Conservation (phyloP, 2,888 invertebrate genomes). For the Ichneumoninae sp. region DNA sequence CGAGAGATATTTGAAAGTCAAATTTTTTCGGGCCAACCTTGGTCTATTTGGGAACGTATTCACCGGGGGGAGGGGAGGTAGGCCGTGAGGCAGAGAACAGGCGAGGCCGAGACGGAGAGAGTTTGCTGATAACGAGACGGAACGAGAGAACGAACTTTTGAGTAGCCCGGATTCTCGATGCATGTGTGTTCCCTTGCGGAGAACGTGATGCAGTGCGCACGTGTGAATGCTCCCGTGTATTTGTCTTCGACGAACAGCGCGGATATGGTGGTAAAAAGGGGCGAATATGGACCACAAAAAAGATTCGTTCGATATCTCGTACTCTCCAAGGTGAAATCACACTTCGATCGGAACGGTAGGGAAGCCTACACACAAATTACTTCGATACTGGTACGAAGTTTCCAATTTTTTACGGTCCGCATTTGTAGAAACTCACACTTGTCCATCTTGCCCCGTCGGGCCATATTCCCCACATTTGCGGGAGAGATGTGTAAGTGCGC, state of each 20-base stretch:
- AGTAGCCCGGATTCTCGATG: slow-evolving; percentile 11
- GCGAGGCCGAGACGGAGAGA: slow-evolving; percentile 19
- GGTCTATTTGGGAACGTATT: slow-evolving; percentile 68
- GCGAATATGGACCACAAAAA: background rate
- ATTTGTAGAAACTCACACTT: background rate
- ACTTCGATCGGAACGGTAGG: background rate
- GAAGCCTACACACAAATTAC: background rate
- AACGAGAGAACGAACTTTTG: slow-evolving; percentile 18
- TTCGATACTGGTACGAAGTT: background rate
- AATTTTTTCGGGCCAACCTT: slow-evolving; percentile 70
- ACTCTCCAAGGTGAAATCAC: background rate
- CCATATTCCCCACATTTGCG: background rate
- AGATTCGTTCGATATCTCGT: background rate
- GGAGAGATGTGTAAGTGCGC: background rate
- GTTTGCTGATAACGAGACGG: slow-evolving; percentile 20
- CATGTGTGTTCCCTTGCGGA: slow-evolving; percentile 8
- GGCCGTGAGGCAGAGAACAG: slow-evolving; percentile 15
- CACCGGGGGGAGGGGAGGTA: background rate
- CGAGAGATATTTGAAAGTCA: slow-evolving; percentile 72
- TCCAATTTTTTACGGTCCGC: background rate
- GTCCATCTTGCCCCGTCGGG: background rate
- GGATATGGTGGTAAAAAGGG: background rate
- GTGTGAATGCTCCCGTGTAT: slow-evolving; percentile 37
- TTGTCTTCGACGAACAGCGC: slow-evolving; percentile 3
- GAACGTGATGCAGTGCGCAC: background rate